A percentile compares a stretch with the other conserved stretches of the same genome.
These are phyloP conservation scores for Darevskia nairensis DNA, from an alignment of 2,797 vertebrate genomes.

Conservation along the genomic window DNA sequence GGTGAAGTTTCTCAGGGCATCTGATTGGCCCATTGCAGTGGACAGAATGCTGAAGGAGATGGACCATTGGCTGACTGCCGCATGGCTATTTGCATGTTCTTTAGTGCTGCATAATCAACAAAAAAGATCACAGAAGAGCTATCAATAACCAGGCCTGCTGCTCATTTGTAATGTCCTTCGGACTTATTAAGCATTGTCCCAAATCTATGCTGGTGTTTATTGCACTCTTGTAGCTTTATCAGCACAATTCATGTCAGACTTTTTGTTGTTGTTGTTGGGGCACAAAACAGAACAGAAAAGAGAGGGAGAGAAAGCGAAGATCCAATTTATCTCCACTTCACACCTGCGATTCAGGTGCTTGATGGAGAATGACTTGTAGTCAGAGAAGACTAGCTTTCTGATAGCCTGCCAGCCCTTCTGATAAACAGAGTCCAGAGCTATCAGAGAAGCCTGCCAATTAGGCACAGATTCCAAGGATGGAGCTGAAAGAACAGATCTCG, in stretches of 20 bases:
- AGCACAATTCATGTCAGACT: neutral
- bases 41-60: neutral
- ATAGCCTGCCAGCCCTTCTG: neutral
- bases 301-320: too few species aligned
- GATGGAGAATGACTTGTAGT: neutral
- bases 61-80: neutral
- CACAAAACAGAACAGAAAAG: neutral
- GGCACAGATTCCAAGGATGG: neutral
- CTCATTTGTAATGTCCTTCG: neutral
- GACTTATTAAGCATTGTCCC: neutral
- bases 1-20: neutral
- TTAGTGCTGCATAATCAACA: neutral
- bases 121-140: neutral
- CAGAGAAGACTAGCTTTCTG: neutral
- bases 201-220: neutral
- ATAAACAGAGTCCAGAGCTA: neutral
- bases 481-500: neutral
- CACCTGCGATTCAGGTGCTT: neutral
- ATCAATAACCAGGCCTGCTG: neutral
- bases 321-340: neutral
- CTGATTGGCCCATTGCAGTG: neutral
- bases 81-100: neutral
- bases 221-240: neutral
- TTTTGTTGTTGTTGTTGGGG: constrained; percentile 10
- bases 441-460: neutral